Conservation (phyloP, 2,888 invertebrate species). For the Thecophora atra region DNA sequence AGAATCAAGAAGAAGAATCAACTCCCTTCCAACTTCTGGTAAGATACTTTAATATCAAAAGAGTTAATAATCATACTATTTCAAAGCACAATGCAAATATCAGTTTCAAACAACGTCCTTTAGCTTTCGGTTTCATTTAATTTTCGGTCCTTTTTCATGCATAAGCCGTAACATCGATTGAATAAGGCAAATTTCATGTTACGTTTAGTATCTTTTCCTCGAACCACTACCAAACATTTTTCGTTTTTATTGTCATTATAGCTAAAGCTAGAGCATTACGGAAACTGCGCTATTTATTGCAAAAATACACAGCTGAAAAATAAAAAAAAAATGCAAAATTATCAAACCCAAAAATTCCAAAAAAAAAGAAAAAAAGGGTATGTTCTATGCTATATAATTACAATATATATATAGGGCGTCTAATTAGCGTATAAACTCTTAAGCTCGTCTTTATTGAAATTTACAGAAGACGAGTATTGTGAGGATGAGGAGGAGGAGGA, state of each 20-base stretch:
- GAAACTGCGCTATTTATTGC: slow-evolving; percentile 58
- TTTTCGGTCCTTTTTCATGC: too few relatives aligned
- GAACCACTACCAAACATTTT: slow-evolving; percentile 28
- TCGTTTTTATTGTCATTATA: slow-evolving; percentile 46
- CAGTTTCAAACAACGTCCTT: too few relatives aligned
- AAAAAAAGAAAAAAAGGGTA: slow-evolving; percentile 49
- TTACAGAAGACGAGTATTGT: slow-evolving; percentile 35
- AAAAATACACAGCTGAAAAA: slow-evolving; percentile 58
- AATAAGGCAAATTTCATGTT: slow-evolving; percentile 28
- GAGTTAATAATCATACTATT: too few relatives aligned
- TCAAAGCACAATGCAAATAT: too few relatives aligned
- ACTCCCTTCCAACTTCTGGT: too few relatives aligned
- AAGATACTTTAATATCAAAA: too few relatives aligned
- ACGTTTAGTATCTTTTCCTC: not conserved
- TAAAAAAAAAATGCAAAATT: slow-evolving; percentile 41
- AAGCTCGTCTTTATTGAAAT: slow-evolving; percentile 9
- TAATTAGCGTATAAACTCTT: too few relatives aligned
- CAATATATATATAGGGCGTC: too few relatives aligned
- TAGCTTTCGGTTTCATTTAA: too few relatives aligned
- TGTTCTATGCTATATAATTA: too few relatives aligned
- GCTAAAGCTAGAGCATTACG: slow-evolving; percentile 60
- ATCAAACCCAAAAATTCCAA: slow-evolving; percentile 40
- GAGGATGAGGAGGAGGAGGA: slow-evolving; percentile 42
- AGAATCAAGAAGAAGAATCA: too few relatives aligned
- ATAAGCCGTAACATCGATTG: slow-evolving; percentile 30